Base-by-base conservation (phyloP, 2,113 vertebrate genomes). In the Phyllopteryx taeniolatus region DNA sequence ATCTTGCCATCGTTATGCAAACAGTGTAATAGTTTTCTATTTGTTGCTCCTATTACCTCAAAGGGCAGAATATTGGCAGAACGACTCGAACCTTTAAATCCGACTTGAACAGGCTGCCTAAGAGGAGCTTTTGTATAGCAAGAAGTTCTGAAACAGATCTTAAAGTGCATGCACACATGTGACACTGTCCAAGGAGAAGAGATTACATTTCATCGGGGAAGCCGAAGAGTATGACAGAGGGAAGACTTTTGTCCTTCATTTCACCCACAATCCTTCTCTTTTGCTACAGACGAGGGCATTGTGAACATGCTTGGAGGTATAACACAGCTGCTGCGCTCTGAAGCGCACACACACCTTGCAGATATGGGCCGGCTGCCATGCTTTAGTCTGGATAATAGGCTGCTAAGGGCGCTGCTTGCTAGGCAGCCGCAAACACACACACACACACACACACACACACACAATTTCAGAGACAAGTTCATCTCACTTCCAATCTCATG, bases 271-370 rank as follows among this genome's bases (percentile, higher is more conserved):
- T 76, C 72, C 62, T 17, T 64, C 72, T 79, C 72, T 74, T 70
- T 60, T 79, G 81, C 83, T 76, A 79, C 77, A 74, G 31, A 72
- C 46, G 60, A 65, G 47, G 71, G 72, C 15, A 74, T 78, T 80
- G 84, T 35, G 76, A 86, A 91, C 88, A 87, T 9, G 86, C 88
- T 90, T 15, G 80, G 75, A 90, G 89, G 87, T 89, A 88, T 75
- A 77, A 86, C 87, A 84, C 83, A 87, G 87, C 88, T 86, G 90
- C 81, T 83, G 88, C 72, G 86, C 90, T 90, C 88, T 89, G 81
- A 89, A 91, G 70, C 74, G 66, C 67, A 17, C 63, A 87, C 51
- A 79, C 77, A 88, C 84, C 88, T 89, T 75, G 82, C 81, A 89
- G 88, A 83, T 87, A 85, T 89, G 87, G 86, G 88, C 82, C 79